Conservation (phyloP, 2,113 vertebrate genomes). For the Apodemus speciosus region DNA sequence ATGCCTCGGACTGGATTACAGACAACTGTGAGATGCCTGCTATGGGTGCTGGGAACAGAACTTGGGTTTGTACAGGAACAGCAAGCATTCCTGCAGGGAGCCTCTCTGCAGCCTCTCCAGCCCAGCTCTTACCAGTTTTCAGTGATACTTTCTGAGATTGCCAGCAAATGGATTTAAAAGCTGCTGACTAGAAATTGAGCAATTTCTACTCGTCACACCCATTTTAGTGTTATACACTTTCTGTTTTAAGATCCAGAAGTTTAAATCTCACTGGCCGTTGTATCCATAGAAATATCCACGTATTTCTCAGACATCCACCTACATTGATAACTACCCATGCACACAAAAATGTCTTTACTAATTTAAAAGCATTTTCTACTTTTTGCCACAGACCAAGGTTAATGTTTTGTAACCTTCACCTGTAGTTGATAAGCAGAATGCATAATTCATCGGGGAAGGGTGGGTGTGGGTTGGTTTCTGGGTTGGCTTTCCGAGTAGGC, state of each 20-base stretch:
- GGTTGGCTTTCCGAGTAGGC: constrained; percentile 56
- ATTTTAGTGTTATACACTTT: constrained; percentile 71
- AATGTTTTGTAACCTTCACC: constrained; percentile 63
- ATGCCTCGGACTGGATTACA: background rate
- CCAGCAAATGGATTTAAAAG: constrained; percentile 46
- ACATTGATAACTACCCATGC: background rate
- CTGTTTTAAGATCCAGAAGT: constrained; percentile 72
- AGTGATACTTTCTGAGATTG: constrained; percentile 16
- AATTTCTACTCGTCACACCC: constrained; percentile 67
- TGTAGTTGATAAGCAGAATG: constrained; percentile 71
- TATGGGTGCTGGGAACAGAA: background rate
- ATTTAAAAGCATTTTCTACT: constrained; percentile 64
- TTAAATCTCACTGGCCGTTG: constrained; percentile 69
- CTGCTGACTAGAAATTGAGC: constrained; percentile 64
- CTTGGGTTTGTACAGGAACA: background rate
- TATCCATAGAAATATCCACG: constrained; percentile 31
- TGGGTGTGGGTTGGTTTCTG: background rate
- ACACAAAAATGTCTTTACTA: background rate
- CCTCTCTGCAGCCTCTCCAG: background rate
- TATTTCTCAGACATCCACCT: background rate
- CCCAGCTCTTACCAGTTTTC: constrained; percentile 48
- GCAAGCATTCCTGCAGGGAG: background rate
- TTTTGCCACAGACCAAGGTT: constrained; percentile 28
- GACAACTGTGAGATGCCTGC: background rate
- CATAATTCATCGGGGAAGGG: constrained; percentile 1